Conservation (phyloP, 2,113 vertebrate genomes). For the human region DNA sequence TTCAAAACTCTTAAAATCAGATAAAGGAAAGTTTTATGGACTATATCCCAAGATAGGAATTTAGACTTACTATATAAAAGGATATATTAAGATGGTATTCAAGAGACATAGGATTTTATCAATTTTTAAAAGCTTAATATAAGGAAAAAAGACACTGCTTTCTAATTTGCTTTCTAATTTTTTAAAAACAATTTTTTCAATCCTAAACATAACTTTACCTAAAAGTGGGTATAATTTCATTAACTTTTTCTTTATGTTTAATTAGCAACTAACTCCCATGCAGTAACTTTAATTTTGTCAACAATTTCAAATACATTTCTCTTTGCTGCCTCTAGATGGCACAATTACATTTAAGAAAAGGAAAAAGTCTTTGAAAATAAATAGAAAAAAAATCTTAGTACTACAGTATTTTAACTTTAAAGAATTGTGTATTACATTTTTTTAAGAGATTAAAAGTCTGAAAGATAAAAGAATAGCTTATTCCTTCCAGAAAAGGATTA, state of each 20-base stretch:
- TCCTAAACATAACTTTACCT: not conserved
- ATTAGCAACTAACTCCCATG: not conserved
- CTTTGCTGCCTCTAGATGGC: slow-evolving; percentile 78
- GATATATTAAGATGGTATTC: not conserved
- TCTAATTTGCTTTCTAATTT: not conserved
- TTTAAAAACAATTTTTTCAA: not conserved
- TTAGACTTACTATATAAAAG: not conserved
- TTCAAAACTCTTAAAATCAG: not conserved
- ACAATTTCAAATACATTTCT: slow-evolving; percentile 40
- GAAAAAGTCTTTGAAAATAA: slow-evolving; percentile 53
- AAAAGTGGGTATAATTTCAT: not conserved
- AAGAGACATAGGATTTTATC: not conserved
- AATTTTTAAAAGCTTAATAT: not conserved
- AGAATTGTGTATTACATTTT: slow-evolving; percentile 60
- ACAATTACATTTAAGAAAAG: slow-evolving; percentile 73
- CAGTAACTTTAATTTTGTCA: not conserved
- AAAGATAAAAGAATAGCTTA: slow-evolving; percentile 70
- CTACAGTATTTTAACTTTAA: slow-evolving; percentile 59
- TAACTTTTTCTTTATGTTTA: not conserved
- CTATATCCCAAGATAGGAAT: not conserved
- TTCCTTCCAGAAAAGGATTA: slow-evolving; percentile 73
- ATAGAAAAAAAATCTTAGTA: slow-evolving; percentile 6
- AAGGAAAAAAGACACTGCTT: not conserved
- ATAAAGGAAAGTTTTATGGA: not conserved
- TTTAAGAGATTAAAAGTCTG: slow-evolving; percentile 70